phyloP scores from a whole-genome alignment of 2,888 invertebrate genomes.

The Ophion slaviceki region DNA sequence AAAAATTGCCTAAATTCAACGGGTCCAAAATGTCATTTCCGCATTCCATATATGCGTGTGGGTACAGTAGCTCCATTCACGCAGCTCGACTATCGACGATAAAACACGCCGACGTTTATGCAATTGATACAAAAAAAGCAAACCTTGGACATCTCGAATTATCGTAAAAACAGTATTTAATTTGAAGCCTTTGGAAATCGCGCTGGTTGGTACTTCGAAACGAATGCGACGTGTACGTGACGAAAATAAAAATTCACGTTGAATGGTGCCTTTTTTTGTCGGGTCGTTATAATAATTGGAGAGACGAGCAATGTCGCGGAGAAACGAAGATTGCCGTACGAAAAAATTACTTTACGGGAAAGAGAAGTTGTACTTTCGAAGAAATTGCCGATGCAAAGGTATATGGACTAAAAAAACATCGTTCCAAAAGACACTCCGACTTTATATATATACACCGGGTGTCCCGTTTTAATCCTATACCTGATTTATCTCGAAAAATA shows the following conservation, averaged over 20 bases:
- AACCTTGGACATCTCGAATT: too few species aligned
- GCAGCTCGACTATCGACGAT: too few species aligned
- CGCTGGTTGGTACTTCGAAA: background rate
- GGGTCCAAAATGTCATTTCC: too few species aligned
- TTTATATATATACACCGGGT: background rate
- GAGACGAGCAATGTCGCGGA: background rate
- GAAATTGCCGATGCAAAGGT: background rate
- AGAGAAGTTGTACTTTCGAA: background rate
- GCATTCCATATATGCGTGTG: too few species aligned
- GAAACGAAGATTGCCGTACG: background rate
- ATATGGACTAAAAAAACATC: conserved; percentile 4
- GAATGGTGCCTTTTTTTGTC: background rate
- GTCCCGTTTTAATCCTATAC: too few species aligned
- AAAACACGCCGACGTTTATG: too few species aligned
- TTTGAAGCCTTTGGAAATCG: background rate
- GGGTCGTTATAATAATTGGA: background rate
- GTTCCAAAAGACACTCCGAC: conserved; percentile 2
- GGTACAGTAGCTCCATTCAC: too few species aligned
- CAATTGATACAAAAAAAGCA: too few species aligned
- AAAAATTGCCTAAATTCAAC: too few species aligned
- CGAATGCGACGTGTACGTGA: background rate
- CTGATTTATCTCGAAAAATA: too few species aligned
- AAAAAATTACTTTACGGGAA: background rate
- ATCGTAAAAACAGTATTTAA: background rate
- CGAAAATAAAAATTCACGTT: background rate